phyloP scores from a whole-genome alignment of 2,888 invertebrate genomes.

The Nomada lathburiana region DNA sequence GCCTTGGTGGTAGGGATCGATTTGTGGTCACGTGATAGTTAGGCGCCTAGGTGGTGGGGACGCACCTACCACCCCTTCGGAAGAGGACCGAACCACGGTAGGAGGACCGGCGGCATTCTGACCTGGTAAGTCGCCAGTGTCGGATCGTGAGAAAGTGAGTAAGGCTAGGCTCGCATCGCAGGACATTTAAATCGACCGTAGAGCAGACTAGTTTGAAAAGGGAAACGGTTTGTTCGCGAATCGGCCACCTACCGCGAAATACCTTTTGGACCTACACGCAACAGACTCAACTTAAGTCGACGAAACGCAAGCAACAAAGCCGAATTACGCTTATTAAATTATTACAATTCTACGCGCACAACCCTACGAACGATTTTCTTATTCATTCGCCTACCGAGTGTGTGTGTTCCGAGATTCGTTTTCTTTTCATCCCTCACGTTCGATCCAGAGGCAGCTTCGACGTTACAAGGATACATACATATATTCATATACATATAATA shows the following conservation, averaged over 20 bases:
- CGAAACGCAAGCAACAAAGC: conserved; percentile 19
- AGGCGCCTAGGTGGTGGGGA: conserved; percentile 60
- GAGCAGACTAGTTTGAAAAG: conserved; percentile 37
- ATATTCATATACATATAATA: neutral
- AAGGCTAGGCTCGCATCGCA: conserved; percentile 47
- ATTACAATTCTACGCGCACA: conserved; percentile 54
- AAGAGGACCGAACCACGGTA: conserved; percentile 38
- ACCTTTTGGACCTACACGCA: conserved; percentile 1
- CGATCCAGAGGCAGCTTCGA: neutral
- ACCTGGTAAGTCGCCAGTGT: conserved; percentile 83
- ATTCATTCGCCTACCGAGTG: conserved; percentile 39
- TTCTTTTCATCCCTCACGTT: too few species aligned
- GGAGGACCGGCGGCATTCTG: conserved; percentile 78
- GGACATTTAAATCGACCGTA: conserved; percentile 71
- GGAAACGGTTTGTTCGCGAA: conserved; percentile 41
- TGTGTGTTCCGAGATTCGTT: conserved; percentile 34
- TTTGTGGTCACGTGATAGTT: conserved; percentile 56
- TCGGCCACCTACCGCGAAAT: conserved; percentile 21
- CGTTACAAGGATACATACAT: neutral
- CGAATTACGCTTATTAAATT: conserved; percentile 75
- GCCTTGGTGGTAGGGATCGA: conserved; percentile 65
- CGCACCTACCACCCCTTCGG: conserved; percentile 59
- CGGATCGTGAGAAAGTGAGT: conserved; percentile 76
- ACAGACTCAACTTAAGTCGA: neutral
- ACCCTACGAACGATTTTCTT: conserved; percentile 38